Base-by-base conservation (phyloP, 2,797 vertebrate genomes). In the Erpetoichthys calabaricus region DNA sequence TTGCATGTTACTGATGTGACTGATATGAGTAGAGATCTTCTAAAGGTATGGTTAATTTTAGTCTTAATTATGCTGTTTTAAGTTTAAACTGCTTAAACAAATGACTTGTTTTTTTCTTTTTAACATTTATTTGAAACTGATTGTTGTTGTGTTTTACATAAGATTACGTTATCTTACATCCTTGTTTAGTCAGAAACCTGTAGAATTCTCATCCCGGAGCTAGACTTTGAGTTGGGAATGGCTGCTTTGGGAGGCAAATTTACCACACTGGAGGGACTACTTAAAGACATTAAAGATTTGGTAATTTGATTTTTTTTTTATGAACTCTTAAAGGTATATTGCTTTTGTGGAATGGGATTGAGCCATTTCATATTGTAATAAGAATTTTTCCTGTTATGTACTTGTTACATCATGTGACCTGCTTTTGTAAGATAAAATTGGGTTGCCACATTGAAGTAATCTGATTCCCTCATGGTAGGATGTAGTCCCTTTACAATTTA, bases 151-250 rank as follows among this genome's bases (percentile, higher is more conserved):
- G 10, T 9, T 49, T n/a, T n/a, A n/a, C 25, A 25, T 25, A 25
- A 25, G 47, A 7, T 49, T 49, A n/a, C 4, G 7, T 49, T 49
- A n/a, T 4, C 47, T 3, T 49, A 4, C 47, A 7, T 7, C 47
- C 47, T 56, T 4, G 42, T 3, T 5, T 62, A 91, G 88, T 98
- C 95, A 0, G 96, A 99, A 75, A 99, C 95, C 0, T 99, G 96
- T 57, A 61, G 70, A 0, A 61, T 99, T 60, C 47, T 73, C 59
- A 94, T 99, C 59, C 93, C 95, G 0, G 93, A 98, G 75, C 77
- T 99, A 71, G 92, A 98, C 60, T 98, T 98, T 1, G 94, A 99
- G 72, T 70, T 99, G 68, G 95, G 96, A 1, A 97, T 97, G 93
- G 94, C 80, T 0, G 87, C 84, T 0, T 65, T 99, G 0, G 86